Evolutionary conservation across 2,113 vertebrate genomes (phyloP).

Genomic region (Laterallus jamaicensis): DNA sequence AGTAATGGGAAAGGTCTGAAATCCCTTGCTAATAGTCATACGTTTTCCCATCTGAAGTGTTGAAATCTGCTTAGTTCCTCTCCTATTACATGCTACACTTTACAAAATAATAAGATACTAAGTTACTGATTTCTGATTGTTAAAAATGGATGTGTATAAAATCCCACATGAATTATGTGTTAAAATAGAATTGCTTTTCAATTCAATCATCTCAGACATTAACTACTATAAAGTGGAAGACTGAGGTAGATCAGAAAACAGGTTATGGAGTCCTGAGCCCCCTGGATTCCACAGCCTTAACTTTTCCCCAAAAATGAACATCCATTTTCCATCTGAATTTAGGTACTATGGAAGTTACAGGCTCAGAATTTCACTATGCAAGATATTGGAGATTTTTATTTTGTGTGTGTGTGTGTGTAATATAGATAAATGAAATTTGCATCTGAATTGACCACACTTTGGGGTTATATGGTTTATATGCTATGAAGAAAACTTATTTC

Average conservation of each 20-base stretch:
- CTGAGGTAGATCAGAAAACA: background rate
- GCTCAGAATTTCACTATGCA: background rate
- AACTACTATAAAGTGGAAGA: background rate
- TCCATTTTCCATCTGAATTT: background rate
- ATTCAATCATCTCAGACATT: background rate
- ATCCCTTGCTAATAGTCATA: background rate
- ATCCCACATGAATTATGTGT: background rate
- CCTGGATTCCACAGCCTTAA: background rate
- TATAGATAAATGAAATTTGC: background rate
- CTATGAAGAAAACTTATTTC: background rate
- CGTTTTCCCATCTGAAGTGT: background rate
- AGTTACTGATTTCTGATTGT: background rate
- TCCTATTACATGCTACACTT: background rate
- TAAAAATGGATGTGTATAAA: conserved; percentile 2
- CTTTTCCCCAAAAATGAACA: background rate
- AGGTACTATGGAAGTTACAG: background rate
- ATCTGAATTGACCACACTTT: background rate
- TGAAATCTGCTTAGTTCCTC: conserved; percentile 1
- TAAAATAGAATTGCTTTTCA: background rate
- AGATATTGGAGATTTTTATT: background rate
- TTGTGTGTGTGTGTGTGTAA: background rate
- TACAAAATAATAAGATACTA: background rate
- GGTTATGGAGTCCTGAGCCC: background rate
- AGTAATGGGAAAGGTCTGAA: conserved; percentile 9
- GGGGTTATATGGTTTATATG: background rate